These are phyloP conservation scores for Pristionchus exspectatus DNA, from an alignment of 2,888 invertebrate species.

Conservation along the genomic window DNA sequence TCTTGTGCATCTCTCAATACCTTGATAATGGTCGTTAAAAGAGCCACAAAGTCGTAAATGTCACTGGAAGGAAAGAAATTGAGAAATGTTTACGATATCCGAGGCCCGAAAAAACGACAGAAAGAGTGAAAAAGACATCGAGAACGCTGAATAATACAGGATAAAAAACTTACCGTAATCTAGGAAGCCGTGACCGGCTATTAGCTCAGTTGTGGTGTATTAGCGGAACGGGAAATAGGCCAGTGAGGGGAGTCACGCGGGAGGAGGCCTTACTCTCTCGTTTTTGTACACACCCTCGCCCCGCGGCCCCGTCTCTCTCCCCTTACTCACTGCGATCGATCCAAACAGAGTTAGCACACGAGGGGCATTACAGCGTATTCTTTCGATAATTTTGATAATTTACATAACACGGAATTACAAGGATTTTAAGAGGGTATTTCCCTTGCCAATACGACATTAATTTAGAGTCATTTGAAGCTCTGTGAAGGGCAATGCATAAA, in stretches of 20 bases:
- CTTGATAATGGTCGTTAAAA: constrained; percentile 32
- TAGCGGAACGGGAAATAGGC: constrained; percentile 44
- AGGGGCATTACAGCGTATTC: background rate
- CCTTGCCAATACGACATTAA: no score
- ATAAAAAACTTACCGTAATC: constrained; percentile 10
- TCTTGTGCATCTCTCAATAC: constrained; percentile 7
- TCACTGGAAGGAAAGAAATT: constrained; percentile 14
- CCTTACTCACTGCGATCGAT: constrained; percentile 32
- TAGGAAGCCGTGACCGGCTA: background rate
- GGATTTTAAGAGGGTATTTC: no score
- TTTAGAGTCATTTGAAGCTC: no score
- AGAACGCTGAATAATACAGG: background rate
- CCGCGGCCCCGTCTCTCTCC: background rate
- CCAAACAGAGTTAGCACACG: constrained; percentile 39
- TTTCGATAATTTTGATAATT: background rate
- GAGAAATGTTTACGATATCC: background rate
- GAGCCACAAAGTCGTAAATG: constrained; percentile 47
- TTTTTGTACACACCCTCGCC: constrained; percentile 6
- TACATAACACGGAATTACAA: background rate
- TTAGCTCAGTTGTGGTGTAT: background rate
- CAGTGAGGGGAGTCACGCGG: constrained; percentile 6
- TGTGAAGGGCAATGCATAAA: no score
- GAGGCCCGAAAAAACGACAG: background rate
- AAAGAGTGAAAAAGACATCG: background rate
- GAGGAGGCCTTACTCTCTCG: constrained; percentile 23